These are phyloP conservation scores for Drosophila quinaria DNA, from an alignment of 2,888 invertebrate species.

Conservation along the genomic window DNA sequence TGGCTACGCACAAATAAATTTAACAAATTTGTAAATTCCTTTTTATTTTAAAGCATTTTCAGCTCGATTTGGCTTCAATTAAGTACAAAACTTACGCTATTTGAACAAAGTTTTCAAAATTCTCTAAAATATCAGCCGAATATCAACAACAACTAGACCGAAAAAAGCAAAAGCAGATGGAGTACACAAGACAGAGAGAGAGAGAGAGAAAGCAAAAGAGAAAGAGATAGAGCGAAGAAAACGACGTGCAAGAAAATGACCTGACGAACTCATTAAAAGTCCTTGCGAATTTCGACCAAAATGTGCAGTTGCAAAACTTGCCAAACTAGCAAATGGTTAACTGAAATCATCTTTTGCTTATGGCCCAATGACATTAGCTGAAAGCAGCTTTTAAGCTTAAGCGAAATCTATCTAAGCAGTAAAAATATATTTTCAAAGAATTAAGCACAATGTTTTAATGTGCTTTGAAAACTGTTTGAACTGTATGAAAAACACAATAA, in stretches of 20 bases:
- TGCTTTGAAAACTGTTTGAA: neutral
- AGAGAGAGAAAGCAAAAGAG: slow-evolving; percentile 2
- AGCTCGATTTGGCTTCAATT: slow-evolving; percentile 31
- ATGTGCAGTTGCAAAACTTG: slow-evolving; percentile 48
- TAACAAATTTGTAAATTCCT: slow-evolving; percentile 15
- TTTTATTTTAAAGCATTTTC: slow-evolving; percentile 16
- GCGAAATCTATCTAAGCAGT: neutral
- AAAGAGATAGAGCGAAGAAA: slow-evolving; percentile 4
- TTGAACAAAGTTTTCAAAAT: slow-evolving; percentile 52
- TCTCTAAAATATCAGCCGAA: slow-evolving; percentile 55
- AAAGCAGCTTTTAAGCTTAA: neutral
- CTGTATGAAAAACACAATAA: too few species aligned
- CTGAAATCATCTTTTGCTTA: neutral
- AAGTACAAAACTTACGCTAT: slow-evolving; percentile 50
- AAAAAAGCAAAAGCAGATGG: slow-evolving; percentile 27
- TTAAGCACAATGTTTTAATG: neutral
- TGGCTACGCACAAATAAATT: slow-evolving; percentile 66
- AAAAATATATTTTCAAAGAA: neutral
- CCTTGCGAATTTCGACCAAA: slow-evolving; percentile 36
- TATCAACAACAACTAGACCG: slow-evolving; percentile 50
- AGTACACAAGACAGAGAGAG: slow-evolving; percentile 15
- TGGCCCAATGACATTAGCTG: slow-evolving; percentile 29
- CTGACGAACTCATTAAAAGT: slow-evolving; percentile 73
- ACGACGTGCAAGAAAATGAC: slow-evolving; percentile 45
- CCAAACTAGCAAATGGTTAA: slow-evolving; percentile 6